Percentiles rank a stretch among this genome's conserved stretches.
These are phyloP conservation scores for Oligia latruncula DNA, from an alignment of 2,888 invertebrate species.

Conservation along the genomic window DNA sequence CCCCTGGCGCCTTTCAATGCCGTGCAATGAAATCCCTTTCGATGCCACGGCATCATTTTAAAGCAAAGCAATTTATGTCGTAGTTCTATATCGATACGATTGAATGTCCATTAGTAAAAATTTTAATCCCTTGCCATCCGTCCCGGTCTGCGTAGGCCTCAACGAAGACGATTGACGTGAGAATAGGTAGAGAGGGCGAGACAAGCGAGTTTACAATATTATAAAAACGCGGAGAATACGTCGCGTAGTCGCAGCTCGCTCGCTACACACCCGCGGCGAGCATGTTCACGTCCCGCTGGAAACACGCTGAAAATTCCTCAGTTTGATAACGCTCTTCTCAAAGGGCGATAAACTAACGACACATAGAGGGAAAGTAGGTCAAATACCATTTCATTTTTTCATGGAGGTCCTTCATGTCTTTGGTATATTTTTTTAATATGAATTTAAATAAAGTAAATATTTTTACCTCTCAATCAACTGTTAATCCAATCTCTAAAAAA, in stretches of 20 bases:
- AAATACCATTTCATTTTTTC: neutral
- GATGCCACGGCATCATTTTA: no score
- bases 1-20: no score
- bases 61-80: no score
- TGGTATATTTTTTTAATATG: no score
- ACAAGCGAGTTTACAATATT: neutral
- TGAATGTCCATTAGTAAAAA: no score
- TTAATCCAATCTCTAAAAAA: neutral
- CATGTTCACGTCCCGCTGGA: neutral
- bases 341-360: slow-evolving; percentile 36
- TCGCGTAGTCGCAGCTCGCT: neutral
- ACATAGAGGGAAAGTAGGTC: slow-evolving; percentile 19
- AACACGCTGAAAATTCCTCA: neutral
- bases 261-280: neutral
- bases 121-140: no score
- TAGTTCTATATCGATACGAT: no score
- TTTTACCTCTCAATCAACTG: neutral
- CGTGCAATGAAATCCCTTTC: no score
- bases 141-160: no score
- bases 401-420: neutral
- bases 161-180: neutral
- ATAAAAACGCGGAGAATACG: neutral
- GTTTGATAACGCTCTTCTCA: neutral
- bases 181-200: neutral
- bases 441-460: no score